Evolutionary conservation across 2,888 invertebrate species (phyloP), one percentile per base, ranked within the genome.

Genomic region (Tortricodes alternella): DNA sequence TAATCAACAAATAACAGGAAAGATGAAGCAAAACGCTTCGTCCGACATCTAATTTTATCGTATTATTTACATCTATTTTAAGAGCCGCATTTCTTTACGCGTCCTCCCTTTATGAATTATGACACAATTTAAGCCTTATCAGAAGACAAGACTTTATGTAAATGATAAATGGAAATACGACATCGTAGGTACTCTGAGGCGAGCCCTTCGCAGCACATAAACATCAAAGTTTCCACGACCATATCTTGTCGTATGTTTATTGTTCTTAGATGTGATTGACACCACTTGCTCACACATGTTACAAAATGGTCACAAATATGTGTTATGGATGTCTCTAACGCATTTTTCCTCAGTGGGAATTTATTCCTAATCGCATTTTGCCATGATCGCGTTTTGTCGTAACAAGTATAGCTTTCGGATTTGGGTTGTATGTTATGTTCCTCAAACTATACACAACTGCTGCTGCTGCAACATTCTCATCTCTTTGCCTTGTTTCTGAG

Each of bases 131-230:
- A 9, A 19, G 16, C 13, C 27, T 15, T 38, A 15, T 53, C 18
- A 23, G 24, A 11, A 13, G 35, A n/a, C 11, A 13, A 34, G 24
- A 55, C 46, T 41, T 48, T 41, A 48, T n/a, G n/a, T n/a, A n/a
- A 15, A 32, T 48, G 48, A 41, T 27, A 48, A 41, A 23, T 35
- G 11, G 24, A 24, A 43, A 38, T 34, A 24, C 32, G 16, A 29
- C 24, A 29, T 11, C 39, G 32, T 27, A 39, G 21, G 15, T 46
- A 6, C 15, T 18, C 37, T 38, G 39, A 15, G 55, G 24, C 48
- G 27, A 46, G 53, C 46, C 57, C 52, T 53, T 39, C 35, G 44
- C 16, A 21, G 46, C 19, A 48, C 39, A 49, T 35, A 49, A 55
- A 43, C 15, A 29, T 24, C 19, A 13, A 46, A 48, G 21, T 55